phyloP scores from a whole-genome alignment of 2,113 vertebrate genomes.

The Indri indri region DNA sequence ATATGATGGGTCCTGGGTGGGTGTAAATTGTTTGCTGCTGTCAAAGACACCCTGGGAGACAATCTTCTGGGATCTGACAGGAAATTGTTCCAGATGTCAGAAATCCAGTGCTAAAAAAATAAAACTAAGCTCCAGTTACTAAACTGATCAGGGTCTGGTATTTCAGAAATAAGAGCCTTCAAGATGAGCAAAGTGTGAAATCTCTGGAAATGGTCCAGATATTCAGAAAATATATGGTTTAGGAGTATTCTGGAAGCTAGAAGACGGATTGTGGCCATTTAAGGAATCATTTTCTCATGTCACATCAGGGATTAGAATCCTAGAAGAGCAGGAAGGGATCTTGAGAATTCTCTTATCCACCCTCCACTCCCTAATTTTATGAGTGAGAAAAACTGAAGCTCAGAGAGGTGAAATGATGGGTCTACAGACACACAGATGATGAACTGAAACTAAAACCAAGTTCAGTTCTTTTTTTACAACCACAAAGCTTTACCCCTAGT shows the following conservation, averaged over 20 bases:
- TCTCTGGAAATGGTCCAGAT: constrained; percentile 46
- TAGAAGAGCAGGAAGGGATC: not conserved
- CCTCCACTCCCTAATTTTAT: not conserved
- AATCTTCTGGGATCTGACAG: constrained; percentile 69
- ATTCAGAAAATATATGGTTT: constrained; percentile 46
- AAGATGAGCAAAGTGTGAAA: constrained; percentile 56
- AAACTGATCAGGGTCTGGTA: constrained; percentile 56
- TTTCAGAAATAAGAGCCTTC: constrained; percentile 49
- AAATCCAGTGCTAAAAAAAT: constrained; percentile 62
- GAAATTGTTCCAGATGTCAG: constrained; percentile 72
- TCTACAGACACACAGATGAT: not conserved
- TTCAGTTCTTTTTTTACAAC: not conserved
- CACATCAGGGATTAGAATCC: constrained; percentile 5
- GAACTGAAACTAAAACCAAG: not conserved
- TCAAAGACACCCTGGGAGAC: constrained; percentile 75
- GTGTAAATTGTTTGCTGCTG: constrained; percentile 78
- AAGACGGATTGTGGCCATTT: constrained; percentile 44
- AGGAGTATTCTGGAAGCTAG: constrained; percentile 50
- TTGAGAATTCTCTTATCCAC: constrained; percentile 7
- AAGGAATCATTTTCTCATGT: constrained; percentile 51
- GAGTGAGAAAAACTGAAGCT: not conserved
- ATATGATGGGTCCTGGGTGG: constrained; percentile 66
- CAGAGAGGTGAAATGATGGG: not conserved
- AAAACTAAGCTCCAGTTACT: constrained; percentile 71
- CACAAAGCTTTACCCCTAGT: not conserved